These are phyloP conservation scores for Troides helena DNA, from an alignment of 2,888 invertebrate species.

Conservation along the genomic window DNA sequence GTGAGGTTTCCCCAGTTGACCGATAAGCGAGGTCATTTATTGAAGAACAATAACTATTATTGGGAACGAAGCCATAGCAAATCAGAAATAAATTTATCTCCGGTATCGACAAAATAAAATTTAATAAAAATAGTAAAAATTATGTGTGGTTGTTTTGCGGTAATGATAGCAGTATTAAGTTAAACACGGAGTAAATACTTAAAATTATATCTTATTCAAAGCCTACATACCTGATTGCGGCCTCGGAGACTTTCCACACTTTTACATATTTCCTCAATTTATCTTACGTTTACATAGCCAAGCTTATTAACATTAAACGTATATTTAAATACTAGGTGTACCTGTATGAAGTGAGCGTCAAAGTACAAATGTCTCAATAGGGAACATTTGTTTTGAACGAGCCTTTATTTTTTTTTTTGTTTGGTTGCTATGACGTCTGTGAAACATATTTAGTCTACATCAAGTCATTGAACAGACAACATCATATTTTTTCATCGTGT, in stretches of 20 bases:
- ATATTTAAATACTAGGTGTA: too few species aligned
- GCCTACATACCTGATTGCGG: neutral
- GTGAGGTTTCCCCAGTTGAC: conserved; percentile 32
- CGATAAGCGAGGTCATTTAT: conserved; percentile 27
- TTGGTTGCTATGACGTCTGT: too few species aligned
- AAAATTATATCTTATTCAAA: conserved; percentile 2
- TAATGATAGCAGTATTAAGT: neutral
- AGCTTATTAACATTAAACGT: neutral
- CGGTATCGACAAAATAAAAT: neutral
- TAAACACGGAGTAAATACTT: neutral
- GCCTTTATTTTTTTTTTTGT: too few species aligned
- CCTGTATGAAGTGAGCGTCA: too few species aligned
- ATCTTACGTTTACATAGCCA: neutral
- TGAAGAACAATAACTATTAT: conserved; percentile 11
- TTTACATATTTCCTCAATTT: conserved; percentile 10
- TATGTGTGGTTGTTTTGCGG: neutral
- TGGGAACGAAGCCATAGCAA: neutral
- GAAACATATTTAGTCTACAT: too few species aligned
- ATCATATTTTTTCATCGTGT: too few species aligned
- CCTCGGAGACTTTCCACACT: conserved; percentile 6
- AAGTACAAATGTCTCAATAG: too few species aligned
- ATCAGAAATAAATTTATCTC: neutral
- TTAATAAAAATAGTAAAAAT: neutral
- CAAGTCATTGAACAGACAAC: too few species aligned
- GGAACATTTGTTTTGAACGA: too few species aligned